phyloP scores from a whole-genome alignment of 2,888 invertebrate species.

The Yponomeuta malinellus region DNA sequence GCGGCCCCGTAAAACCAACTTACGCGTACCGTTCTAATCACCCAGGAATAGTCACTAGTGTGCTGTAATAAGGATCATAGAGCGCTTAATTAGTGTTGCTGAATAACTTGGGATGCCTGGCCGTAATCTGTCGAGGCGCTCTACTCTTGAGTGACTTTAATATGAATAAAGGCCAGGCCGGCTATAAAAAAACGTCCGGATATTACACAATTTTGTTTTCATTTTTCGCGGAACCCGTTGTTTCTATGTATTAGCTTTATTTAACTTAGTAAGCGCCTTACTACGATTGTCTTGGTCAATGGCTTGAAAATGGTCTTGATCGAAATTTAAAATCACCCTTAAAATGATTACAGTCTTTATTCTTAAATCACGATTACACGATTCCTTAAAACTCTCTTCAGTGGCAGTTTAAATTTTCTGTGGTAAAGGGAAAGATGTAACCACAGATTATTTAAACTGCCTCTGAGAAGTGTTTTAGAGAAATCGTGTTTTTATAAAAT shows the following conservation, averaged over 20 bases:
- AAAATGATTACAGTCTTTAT: no score
- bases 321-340: no score
- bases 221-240: not conserved
- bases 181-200: not conserved
- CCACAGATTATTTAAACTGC: no score
- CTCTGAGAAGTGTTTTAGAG: no score
- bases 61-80: not conserved
- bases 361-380: no score
- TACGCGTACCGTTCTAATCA: not conserved
- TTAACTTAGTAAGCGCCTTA: no score
- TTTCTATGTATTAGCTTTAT: not conserved
- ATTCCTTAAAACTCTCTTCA: no score
- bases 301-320: not conserved
- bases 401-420: no score
- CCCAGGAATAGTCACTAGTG: not conserved
- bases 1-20: not conserved
- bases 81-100: not conserved
- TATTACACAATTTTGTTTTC: not conserved
- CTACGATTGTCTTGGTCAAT: not conserved
- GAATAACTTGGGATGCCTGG: not conserved
- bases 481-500: no score
- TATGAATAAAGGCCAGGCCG: slow-evolving; percentile 1
- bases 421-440: no score
- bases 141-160: not conserved
- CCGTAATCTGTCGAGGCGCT: not conserved